Percentiles rank a stretch among this genome's conserved stretches.
These are phyloP conservation scores for Osmerus mordax DNA, from an alignment of 2,113 vertebrate genomes.

Conservation along the genomic window DNA sequence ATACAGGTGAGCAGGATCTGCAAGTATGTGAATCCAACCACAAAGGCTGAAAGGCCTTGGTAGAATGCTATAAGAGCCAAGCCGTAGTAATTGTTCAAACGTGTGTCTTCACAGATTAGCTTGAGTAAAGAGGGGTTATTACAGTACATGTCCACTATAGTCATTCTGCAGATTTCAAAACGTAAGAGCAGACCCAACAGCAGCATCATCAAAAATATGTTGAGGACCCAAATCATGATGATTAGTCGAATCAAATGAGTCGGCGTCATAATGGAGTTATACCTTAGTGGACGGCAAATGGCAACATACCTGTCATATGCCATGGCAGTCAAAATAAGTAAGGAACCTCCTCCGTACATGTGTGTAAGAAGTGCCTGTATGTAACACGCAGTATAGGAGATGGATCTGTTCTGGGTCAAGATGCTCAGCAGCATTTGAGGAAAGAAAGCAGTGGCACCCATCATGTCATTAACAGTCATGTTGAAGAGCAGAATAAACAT, in stretches of 20 bases:
- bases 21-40: constrained; percentile 54
- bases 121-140: constrained; percentile 60
- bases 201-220: constrained; percentile 31
- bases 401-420: constrained; percentile 40
- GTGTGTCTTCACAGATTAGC: constrained; percentile 54
- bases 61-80: neutral
- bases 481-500: constrained; percentile 66
- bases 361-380: constrained; percentile 57
- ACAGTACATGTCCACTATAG: constrained; percentile 58
- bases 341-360: constrained; percentile 48
- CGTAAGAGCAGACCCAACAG: constrained; percentile 15
- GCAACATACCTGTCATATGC: constrained; percentile 66
- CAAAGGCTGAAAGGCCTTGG: constrained; percentile 26
- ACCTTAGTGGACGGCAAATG: constrained; percentile 61
- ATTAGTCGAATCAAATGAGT: constrained; percentile 43
- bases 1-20: constrained; percentile 57
- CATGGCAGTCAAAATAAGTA: constrained; percentile 58
- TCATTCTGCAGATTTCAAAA: constrained; percentile 48
- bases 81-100: constrained; percentile 53
- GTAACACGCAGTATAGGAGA: constrained; percentile 53
- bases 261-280: constrained; percentile 52
- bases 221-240: constrained; percentile 36
- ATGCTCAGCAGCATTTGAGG: constrained; percentile 54
- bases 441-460: constrained; percentile 58
- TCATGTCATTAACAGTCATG: constrained; percentile 57